These are phyloP conservation scores for Cephus rjabovi DNA, from an alignment of 2,888 invertebrate species.

Conservation along the genomic window DNA sequence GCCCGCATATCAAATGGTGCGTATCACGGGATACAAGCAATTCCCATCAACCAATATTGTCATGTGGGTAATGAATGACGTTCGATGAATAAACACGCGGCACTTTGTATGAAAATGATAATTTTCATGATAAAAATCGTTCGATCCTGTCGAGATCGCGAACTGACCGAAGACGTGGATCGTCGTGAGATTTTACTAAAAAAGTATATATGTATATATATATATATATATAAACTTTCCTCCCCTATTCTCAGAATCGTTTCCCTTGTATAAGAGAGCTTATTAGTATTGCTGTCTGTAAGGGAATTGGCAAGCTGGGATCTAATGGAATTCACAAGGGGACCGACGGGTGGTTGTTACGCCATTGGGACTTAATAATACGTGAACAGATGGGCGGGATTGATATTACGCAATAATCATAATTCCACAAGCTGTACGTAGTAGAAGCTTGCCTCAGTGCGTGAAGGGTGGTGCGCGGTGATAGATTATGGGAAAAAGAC, in stretches of 20 bases:
- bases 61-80: constrained; percentile 65
- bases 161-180: background rate
- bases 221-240: background rate
- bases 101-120: constrained; percentile 48
- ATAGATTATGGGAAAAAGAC: background rate
- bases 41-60: constrained; percentile 66
- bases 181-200: background rate
- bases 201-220: background rate
- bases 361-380: constrained; percentile 20
- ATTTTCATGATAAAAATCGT: constrained; percentile 31
- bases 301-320: background rate
- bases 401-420: constrained; percentile 27
- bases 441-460: background rate
- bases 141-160: background rate
- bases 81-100: constrained; percentile 63
- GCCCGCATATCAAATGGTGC: constrained; percentile 65
- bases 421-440: constrained; percentile 10
- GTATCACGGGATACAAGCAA: constrained; percentile 63
- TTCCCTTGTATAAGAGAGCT: background rate
- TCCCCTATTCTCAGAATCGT: background rate
- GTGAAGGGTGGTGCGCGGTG: background rate
- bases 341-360: background rate
- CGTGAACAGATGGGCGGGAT: constrained; percentile 19
- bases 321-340: background rate
- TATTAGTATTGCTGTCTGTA: background rate